Percentiles rank a stretch among this genome's conserved stretches.
These are phyloP conservation scores for Oxystoma pomonae DNA, from an alignment of 2,888 invertebrate genomes.

Conservation along the genomic window DNA sequence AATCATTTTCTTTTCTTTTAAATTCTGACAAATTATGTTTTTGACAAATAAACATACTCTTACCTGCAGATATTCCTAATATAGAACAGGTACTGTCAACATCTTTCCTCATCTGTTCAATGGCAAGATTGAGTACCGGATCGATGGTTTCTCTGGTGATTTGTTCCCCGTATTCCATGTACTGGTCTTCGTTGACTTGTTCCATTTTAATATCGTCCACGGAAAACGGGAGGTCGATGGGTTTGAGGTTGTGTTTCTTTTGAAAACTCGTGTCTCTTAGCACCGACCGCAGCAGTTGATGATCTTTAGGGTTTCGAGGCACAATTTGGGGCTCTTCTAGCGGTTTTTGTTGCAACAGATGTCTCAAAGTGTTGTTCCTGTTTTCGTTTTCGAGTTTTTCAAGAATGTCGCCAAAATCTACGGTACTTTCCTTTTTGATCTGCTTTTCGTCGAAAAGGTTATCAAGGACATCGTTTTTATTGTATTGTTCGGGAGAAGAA, in stretches of 20 bases:
- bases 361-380: constrained; percentile 30
- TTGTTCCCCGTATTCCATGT: constrained; percentile 50
- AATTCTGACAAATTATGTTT: too few species aligned
- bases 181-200: constrained; percentile 51
- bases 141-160: constrained; percentile 73
- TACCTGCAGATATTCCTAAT: constrained; percentile 85
- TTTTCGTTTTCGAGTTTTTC: constrained; percentile 50
- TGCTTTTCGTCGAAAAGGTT: constrained; percentile 40
- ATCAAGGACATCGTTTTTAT: constrained; percentile 32
- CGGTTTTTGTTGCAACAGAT: constrained; percentile 32
- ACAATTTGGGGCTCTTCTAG: constrained; percentile 27
- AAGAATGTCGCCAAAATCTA: constrained; percentile 58
- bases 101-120: constrained; percentile 82
- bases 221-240: constrained; percentile 62
- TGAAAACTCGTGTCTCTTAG: constrained; percentile 82
- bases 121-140: constrained; percentile 77
- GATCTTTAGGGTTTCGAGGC: constrained; percentile 54
- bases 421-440: constrained; percentile 57
- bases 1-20: too few species aligned
- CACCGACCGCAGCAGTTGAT: constrained; percentile 75
- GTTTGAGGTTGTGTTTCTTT: constrained; percentile 75
- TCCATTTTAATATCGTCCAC: constrained; percentile 62
- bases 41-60: constrained; percentile 46
- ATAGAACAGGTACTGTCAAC: constrained; percentile 80
- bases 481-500: constrained; percentile 33